These are phyloP conservation scores for Danio tinwini DNA, from an alignment of 2,797 vertebrate species.

Conservation along the genomic window DNA sequence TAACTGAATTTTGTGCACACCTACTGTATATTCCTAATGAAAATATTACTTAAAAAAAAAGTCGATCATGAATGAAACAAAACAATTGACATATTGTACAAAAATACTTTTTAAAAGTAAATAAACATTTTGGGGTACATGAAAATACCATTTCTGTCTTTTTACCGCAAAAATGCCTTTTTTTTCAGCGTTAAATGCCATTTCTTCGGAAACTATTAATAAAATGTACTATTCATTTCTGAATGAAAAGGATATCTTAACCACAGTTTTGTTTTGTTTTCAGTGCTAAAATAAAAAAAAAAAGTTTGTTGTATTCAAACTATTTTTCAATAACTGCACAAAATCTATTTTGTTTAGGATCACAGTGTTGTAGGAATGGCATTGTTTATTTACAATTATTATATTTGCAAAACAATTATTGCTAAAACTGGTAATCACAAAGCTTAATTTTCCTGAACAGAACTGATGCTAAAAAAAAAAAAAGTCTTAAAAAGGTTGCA, in stretches of 20 bases:
- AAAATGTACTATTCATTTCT: no score
- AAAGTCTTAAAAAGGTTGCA: background rate
- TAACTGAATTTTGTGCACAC: background rate
- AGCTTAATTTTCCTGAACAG: constrained; percentile 22
- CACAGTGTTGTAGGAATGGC: background rate
- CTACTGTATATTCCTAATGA: background rate
- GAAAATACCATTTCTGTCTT: no score
- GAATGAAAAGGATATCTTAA: no score
- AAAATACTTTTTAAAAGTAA: no score
- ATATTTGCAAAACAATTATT: no score
- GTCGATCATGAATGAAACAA: background rate
- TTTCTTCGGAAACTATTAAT: no score
- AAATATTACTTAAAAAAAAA: background rate
- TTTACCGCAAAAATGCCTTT: no score
- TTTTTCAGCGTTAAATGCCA: no score
- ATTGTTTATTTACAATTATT: background rate
- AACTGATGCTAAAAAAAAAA: constrained; percentile 17
- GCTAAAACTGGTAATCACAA: background rate
- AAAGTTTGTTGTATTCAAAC: background rate
- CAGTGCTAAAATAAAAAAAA: no score
- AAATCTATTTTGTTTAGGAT: background rate
- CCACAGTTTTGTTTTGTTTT: no score
- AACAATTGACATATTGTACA: background rate
- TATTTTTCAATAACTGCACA: background rate
- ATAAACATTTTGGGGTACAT: no score